Conservation (phyloP, 2,888 invertebrate genomes). For the Aporophyla nigra region DNA sequence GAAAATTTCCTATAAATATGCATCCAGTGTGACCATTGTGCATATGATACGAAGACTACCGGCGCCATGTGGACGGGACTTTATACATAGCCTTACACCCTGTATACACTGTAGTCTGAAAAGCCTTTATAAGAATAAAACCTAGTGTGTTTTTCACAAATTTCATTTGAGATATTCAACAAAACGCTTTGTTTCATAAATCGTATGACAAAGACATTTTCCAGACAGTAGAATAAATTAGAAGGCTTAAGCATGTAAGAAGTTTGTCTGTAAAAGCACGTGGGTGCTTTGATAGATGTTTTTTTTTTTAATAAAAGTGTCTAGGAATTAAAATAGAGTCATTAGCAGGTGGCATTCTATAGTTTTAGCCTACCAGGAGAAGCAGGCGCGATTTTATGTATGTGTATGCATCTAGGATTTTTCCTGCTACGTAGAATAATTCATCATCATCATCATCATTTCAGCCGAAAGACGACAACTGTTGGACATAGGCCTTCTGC, state of each 20-base stretch:
- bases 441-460: too few relatives aligned
- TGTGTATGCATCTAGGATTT: not conserved
- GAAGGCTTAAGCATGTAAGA: not conserved
- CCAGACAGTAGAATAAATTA: not conserved
- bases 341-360: not conserved
- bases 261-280: not conserved
- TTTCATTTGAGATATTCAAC: not conserved
- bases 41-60: constrained; percentile 34
- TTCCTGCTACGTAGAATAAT: not conserved
- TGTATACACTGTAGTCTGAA: not conserved
- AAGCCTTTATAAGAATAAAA: too few relatives aligned
- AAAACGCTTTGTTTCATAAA: not conserved
- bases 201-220: not conserved
- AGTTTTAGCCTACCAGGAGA: too few relatives aligned
- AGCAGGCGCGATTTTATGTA: not conserved
- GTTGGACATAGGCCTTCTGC: too few relatives aligned
- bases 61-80: not conserved
- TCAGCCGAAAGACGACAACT: too few relatives aligned
- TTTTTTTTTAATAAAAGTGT: too few relatives aligned
- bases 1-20: constrained; percentile 69
- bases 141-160: not conserved
- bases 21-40: constrained; percentile 50
- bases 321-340: not conserved
- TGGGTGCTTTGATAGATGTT: not conserved
- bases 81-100: constrained; percentile 4